Conservation (phyloP, 2,888 invertebrate species). For the Kuschelorhynchus macadamiae region DNA sequence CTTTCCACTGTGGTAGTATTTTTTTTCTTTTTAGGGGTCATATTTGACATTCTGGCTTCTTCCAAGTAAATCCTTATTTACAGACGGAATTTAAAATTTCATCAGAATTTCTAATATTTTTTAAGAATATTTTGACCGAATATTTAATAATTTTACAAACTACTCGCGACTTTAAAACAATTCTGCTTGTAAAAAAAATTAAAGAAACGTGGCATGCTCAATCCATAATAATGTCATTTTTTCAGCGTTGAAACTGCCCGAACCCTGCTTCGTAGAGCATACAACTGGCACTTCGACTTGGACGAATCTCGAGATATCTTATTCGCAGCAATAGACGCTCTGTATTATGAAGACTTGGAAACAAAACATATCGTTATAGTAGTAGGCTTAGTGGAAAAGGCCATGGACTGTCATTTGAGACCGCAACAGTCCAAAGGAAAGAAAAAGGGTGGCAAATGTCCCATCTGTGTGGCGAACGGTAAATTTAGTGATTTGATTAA, state of each 20-base stretch:
- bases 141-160: no score
- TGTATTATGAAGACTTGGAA: conserved; percentile 49
- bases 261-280: conserved; percentile 18
- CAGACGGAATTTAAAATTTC: no score
- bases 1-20: no score
- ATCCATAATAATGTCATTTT: no score
- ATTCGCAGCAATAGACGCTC: conserved; percentile 28
- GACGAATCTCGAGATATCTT: conserved; percentile 19
- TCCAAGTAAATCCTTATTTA: no score
- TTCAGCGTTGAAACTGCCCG: conserved; percentile 15
- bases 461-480: conserved; percentile 68
- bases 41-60: no score
- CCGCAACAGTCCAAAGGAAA: conserved; percentile 57
- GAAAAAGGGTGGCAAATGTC: conserved; percentile 61
- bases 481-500: conserved; percentile 16
- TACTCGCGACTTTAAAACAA: no score
- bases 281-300: conserved; percentile 33
- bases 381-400: conserved; percentile 67
- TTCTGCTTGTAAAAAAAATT: no score
- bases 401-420: conserved; percentile 74
- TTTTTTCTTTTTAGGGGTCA: no score
- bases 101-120: no score
- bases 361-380: conserved; percentile 52
- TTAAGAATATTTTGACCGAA: no score
- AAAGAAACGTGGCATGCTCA: no score